Conservation (phyloP, 2,888 invertebrate species). For the Eurois occulta region DNA sequence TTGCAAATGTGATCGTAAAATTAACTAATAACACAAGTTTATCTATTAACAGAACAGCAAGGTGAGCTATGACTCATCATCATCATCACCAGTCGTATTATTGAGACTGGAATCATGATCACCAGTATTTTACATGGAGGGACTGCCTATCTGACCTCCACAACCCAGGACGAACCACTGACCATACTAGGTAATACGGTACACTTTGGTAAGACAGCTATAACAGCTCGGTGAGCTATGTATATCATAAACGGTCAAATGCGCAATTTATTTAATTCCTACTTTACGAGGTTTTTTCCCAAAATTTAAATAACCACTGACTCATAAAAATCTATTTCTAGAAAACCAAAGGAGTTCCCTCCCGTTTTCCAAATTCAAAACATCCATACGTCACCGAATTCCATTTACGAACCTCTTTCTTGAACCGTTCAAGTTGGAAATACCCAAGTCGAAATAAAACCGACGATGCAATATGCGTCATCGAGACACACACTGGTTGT, state of each 20-base stretch:
- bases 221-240: not conserved
- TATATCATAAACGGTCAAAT: not conserved
- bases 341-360: not conserved
- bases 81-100: not conserved
- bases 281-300: not conserved
- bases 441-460: slow-evolving; percentile 26
- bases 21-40: not conserved
- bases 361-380: slow-evolving; percentile 12
- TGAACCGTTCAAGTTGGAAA: slow-evolving; percentile 37
- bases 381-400: slow-evolving; percentile 41
- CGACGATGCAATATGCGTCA: slow-evolving; percentile 51
- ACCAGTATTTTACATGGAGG: not conserved
- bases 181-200: not conserved
- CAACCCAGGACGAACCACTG: not conserved
- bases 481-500: slow-evolving; percentile 7
- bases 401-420: slow-evolving; percentile 9
- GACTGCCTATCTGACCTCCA: not conserved
- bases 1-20: not conserved
- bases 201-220: not conserved
- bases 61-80: not conserved
- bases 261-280: not conserved
- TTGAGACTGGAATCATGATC: too few relatives aligned
- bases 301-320: not conserved
- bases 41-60: not conserved
- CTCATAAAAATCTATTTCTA: slow-evolving; percentile 21